Evolutionary conservation across 2,113 vertebrate genomes (phyloP).

Genomic region (Hemiscyllium ocellatum): DNA sequence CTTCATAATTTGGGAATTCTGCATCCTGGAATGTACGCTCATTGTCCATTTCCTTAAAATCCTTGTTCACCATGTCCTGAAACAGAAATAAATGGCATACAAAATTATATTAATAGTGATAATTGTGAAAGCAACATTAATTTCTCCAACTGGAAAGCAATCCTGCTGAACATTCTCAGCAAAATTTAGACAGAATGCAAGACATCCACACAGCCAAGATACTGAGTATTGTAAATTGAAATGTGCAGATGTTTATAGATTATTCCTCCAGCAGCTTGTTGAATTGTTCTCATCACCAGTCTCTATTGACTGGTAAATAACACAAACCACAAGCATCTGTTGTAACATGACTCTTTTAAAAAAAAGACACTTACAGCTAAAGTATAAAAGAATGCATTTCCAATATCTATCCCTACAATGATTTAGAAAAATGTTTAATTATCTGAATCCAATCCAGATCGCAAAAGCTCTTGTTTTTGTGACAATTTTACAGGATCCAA

Average conservation of each 20-base stretch:
- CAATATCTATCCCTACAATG: neutral
- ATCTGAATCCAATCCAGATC: neutral
- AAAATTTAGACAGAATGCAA: neutral
- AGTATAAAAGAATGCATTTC: neutral
- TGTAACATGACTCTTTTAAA: neutral
- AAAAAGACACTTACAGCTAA: neutral
- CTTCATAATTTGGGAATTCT: conserved; percentile 78
- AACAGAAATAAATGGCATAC: conserved; percentile 38
- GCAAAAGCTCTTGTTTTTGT: neutral
- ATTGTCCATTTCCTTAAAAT: conserved; percentile 51
- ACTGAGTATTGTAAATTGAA: neutral
- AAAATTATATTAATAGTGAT: neutral
- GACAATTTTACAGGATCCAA: neutral
- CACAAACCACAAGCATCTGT: neutral
- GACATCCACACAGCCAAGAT: neutral
- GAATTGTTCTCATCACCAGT: neutral
- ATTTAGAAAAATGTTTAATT: neutral
- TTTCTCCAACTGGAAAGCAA: neutral
- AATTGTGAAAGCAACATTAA: neutral
- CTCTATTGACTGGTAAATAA: neutral
- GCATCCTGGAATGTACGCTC: conserved; percentile 70
- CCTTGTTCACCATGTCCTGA: conserved; percentile 57
- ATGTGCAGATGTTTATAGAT: neutral
- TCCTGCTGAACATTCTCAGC: neutral
- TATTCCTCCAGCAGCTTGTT: neutral